phyloP scores from a whole-genome alignment of 2,888 invertebrate species.

The Drosophila colorata region DNA sequence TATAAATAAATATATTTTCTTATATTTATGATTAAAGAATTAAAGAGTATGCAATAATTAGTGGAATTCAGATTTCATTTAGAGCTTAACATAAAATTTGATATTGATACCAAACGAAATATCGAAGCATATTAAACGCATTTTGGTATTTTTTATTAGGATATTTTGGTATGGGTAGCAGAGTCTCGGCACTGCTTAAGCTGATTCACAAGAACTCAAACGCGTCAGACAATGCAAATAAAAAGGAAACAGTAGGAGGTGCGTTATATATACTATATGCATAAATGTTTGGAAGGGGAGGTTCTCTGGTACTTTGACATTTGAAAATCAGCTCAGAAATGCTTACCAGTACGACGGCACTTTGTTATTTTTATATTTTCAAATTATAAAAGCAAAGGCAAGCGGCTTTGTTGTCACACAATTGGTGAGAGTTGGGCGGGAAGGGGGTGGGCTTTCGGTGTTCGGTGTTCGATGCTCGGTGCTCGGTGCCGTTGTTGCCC shows the following conservation, averaged over 20 bases:
- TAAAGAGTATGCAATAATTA: too few species aligned
- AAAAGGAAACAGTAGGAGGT: neutral
- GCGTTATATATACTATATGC: neutral
- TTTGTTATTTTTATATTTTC: constrained; percentile 81
- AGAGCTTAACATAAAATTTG: too few species aligned
- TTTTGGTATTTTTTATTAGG: too few species aligned
- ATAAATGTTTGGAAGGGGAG: constrained; percentile 2
- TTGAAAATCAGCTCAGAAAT: constrained; percentile 58
- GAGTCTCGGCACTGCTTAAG: neutral
- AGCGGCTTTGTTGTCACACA: constrained; percentile 62
- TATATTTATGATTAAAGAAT: too few species aligned
- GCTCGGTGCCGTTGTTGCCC: neutral
- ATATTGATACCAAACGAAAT: too few species aligned
- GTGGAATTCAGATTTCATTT: too few species aligned
- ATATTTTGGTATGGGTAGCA: too few species aligned
- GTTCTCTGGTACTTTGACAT: constrained; percentile 70
- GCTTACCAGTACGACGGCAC: constrained; percentile 47
- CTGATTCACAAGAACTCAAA: constrained; percentile 4
- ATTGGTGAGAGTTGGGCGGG: constrained; percentile 2
- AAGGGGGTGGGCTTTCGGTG: neutral
- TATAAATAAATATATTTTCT: too few species aligned
- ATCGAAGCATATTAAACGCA: neutral
- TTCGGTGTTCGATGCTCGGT: too few species aligned
- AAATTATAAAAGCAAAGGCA: constrained; percentile 77
- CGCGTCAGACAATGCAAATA: constrained; percentile 26